Evolutionary conservation across 2,888 invertebrate genomes (phyloP), one percentile per base, ranked within the genome.

Genomic region (Bursaphelenchus okinawaensis): DNA sequence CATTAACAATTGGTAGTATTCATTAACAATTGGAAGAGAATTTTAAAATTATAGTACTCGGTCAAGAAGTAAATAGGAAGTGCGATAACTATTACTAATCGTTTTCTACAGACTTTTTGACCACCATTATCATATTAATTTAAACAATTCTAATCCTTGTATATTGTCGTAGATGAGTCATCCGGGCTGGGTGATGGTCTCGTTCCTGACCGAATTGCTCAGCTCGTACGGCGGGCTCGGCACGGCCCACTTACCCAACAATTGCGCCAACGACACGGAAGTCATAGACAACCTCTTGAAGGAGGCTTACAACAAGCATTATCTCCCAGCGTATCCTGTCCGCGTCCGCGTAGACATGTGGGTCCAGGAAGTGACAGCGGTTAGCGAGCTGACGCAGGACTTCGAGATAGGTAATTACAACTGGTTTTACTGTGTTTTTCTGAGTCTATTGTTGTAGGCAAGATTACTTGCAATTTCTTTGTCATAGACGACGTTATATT

Each of bases 311-410:
- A 79, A 79, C 67, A 78, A 79, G 74, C 81, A 81, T 69, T 81
- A 80, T 67, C 71, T 81, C n/a, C 81, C 81, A 4, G 68, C 75
- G 0, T 78, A 81, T 69, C 81, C 81, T 12, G 79, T 79, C 8
- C 73, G 73, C 22, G 80, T 81, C 6, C 69, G 80, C 20, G 80
- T 80, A 7, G 80, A 80, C 58, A 79, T 78, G 80, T 81, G 81
- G 81, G 80, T 81, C 6, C 82, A 82, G 51, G 82, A 82, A 68
- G 81, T 82, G n/a, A 82, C 82, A 0, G 72, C 79, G 0, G 80
- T 82, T n/a, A 76, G 75, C 28, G 81, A 82, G 66, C 62, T 81
- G 27, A 82, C 82, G 28, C 81, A 82, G 60, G 82, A 82, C 61
- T 82, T 82, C 62, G 81, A 80, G 64, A 80, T 82, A n/a, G 81